These are phyloP conservation scores for Apis dorsata DNA, from an alignment of 1,140 invertebrate genomes.

Conservation along the genomic window DNA sequence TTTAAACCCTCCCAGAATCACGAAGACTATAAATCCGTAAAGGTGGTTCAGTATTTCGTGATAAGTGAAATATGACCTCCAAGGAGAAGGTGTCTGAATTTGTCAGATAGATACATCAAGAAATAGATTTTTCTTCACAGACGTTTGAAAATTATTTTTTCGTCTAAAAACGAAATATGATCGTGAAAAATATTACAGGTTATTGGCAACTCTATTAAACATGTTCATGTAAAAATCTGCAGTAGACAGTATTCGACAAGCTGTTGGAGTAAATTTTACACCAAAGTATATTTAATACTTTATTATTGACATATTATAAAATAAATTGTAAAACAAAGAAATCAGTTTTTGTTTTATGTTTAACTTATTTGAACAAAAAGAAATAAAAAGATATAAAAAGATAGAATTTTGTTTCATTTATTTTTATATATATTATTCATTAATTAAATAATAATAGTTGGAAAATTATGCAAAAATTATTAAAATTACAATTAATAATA, in stretches of 20 bases:
- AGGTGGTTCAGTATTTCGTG: conserved; percentile 6
- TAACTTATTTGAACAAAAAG: neutral
- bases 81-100: conserved; percentile 6
- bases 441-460: neutral
- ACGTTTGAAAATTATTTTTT: conserved; percentile 7
- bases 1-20: neutral
- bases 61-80: conserved; percentile 11
- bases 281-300: neutral
- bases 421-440: too few species aligned
- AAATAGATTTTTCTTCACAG: neutral
- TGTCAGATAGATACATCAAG: neutral
- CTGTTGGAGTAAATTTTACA: neutral
- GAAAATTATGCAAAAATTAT: too few species aligned
- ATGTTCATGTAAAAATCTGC: neutral
- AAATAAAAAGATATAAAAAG: neutral
- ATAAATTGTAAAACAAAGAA: neutral
- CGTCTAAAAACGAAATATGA: neutral
- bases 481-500: too few species aligned
- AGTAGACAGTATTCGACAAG: neutral
- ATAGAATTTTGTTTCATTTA: neutral
- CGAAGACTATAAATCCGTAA: neutral
- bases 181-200: neutral
- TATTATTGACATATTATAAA: neutral
- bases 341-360: neutral
- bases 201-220: conserved; percentile 3